Conservation (phyloP, 2,888 invertebrate species). For the Epistrophella euchroma region DNA sequence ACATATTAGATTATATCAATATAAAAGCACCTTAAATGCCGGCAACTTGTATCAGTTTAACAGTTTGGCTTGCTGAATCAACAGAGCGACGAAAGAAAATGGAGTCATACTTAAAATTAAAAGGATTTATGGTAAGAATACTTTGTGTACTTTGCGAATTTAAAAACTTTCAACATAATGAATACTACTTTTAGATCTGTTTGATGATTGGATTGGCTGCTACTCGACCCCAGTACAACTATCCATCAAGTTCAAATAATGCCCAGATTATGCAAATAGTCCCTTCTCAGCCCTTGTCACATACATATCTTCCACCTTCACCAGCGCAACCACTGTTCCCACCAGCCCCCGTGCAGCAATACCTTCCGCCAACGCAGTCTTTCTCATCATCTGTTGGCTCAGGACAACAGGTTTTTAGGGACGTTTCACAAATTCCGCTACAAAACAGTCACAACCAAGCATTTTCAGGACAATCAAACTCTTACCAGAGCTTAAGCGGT, state of each 20-base stretch:
- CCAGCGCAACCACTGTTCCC: conserved; percentile 28
- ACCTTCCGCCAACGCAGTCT: conserved; percentile 32
- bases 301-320: conserved; percentile 56
- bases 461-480: conserved; percentile 7
- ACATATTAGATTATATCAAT: conserved; percentile 35
- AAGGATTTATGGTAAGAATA: conserved; percentile 48
- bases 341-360: conserved; percentile 8
- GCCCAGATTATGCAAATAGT: conserved; percentile 44
- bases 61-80: conserved; percentile 40
- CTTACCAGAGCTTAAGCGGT: background rate
- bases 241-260: conserved; percentile 24
- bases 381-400: background rate
- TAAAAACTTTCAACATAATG: background rate
- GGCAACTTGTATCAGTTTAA: conserved; percentile 56
- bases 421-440: conserved; percentile 53
- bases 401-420: conserved; percentile 34
- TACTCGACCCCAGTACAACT: conserved; percentile 56
- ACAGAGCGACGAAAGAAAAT: conserved; percentile 37
- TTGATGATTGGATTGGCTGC: conserved; percentile 27
- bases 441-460: conserved; percentile 15
- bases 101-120: background rate
- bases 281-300: conserved; percentile 42
- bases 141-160: background rate
- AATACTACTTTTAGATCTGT: conserved; percentile 18
- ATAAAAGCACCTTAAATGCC: conserved; percentile 55